phyloP scores from a whole-genome alignment of 2,113 vertebrate genomes.

The Ranitomeya imitator region DNA sequence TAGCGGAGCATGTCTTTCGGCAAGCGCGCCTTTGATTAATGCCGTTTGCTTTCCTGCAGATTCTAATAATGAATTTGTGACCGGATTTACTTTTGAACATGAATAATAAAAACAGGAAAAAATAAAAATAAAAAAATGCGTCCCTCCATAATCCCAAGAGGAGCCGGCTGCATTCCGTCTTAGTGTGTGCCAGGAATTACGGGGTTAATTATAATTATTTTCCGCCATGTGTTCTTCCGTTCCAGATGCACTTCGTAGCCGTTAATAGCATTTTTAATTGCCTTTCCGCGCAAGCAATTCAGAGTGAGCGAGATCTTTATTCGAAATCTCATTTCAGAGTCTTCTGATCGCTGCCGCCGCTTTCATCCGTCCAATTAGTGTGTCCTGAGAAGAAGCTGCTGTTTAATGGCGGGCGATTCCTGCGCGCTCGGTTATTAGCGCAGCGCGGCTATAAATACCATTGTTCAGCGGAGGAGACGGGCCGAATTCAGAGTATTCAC shows the following conservation, averaged over 20 bases:
- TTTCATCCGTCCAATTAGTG: constrained; percentile 59
- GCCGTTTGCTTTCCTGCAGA: background rate
- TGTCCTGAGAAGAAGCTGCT: constrained; percentile 54
- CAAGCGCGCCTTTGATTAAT: background rate
- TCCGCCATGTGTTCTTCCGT: constrained; percentile 46
- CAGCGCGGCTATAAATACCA: constrained; percentile 36
- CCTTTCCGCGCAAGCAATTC: constrained; percentile 57
- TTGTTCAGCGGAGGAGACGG: constrained; percentile 32
- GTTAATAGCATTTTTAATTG: constrained; percentile 60
- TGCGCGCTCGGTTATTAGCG: constrained; percentile 41
- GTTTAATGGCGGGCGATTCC: constrained; percentile 49
- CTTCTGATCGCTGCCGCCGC: constrained; percentile 48
- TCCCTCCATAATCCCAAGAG: background rate
- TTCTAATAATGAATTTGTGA: constrained; percentile 25
- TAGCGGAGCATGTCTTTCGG: background rate
- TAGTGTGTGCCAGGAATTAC: constrained; percentile 15
- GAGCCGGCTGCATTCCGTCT: background rate
- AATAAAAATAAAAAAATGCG: background rate
- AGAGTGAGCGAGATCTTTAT: constrained; percentile 57
- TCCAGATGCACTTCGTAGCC: constrained; percentile 55
- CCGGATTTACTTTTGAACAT: constrained; percentile 13
- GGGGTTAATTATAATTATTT: constrained; percentile 58
- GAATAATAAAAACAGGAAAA: constrained; percentile 12
- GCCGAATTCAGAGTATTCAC: background rate
- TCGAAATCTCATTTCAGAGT: constrained; percentile 58